Evolutionary conservation across 2,888 invertebrate genomes (phyloP), one percentile per base, ranked within the genome.

Genomic region (Matsumyia berberina): DNA sequence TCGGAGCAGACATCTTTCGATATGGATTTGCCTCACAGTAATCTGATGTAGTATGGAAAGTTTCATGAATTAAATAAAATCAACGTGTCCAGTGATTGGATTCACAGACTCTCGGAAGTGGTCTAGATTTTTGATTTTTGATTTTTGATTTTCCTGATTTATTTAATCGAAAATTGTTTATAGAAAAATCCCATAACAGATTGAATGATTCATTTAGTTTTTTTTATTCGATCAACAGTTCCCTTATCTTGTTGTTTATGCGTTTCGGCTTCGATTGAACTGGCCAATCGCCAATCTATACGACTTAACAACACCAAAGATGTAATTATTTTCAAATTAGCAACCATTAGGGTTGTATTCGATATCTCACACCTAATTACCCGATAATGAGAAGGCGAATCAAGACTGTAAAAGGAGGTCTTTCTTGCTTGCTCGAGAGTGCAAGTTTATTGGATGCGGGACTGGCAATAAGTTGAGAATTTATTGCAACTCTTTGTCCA

Each of bases 281-380:
- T 58, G 39, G 24, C 37, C 58, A 58, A 39, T 58, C 19, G 58
- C 8, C n/a, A 19, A 58, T 58, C 58, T 58, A 39, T 39, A 58
- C 39, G 12, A 58, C 58, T 9, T 55, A 55, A 55, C 24, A 19
- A 5, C 55, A 7, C 5, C 15, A n/a, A 24, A 39, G 39, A 12
- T 58, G 33, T 42, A 42, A 53, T 67, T 67, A 55, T 19, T 15
- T 53, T 17, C 31, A n/a, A 55, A 69, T 55, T 44, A 69, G 19
- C 55, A 44, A 42, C 55, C 11, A 67, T 55, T 42, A n/a, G 11
- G 19, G 2, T 19, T 46, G 35, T 6, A 29, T 49, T 51, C 7
- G 67, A 67, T 67, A 67, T 53, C 67, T 17, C 8, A 11, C 8
- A 11, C 19, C 44, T 42, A 42, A 55, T 44, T 44, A n/a, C n/a